Conservation (phyloP, 2,888 invertebrate species). For the Euclidia mi region DNA sequence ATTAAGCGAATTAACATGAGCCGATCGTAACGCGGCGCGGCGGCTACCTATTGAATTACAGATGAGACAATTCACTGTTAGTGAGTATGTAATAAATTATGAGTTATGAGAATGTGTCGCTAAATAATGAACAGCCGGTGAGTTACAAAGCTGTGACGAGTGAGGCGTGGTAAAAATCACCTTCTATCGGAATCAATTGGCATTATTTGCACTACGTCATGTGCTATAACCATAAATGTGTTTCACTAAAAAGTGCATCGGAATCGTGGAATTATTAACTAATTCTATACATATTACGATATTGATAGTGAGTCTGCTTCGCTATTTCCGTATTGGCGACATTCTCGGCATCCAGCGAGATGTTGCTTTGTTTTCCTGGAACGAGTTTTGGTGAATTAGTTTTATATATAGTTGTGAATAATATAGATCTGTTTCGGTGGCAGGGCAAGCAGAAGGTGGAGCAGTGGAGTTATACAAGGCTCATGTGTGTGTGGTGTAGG, state of each 20-base stretch:
- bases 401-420: slow-evolving; percentile 8
- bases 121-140: slow-evolving; percentile 48
- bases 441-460: slow-evolving; percentile 1
- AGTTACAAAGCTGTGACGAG: slow-evolving; percentile 27
- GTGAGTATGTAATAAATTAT: slow-evolving; percentile 47
- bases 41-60: slow-evolving; percentile 40
- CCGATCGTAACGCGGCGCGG: slow-evolving; percentile 13
- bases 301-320: neutral
- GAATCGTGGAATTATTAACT: too few relatives aligned
- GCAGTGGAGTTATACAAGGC: slow-evolving; percentile 12
- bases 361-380: slow-evolving; percentile 23
- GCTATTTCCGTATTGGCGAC: slow-evolving; percentile 24
- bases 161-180: slow-evolving; percentile 5
- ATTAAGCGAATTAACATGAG: slow-evolving; percentile 31
- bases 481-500: slow-evolving; percentile 46
- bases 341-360: slow-evolving; percentile 10
- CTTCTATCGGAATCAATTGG: neutral
- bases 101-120: slow-evolving; percentile 56
- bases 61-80: slow-evolving; percentile 43
- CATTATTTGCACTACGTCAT: neutral
- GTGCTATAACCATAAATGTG: too few relatives aligned
- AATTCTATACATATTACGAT: too few relatives aligned
- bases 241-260: too few relatives aligned
- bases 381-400: slow-evolving; percentile 25
- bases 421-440: slow-evolving; percentile 5